phyloP scores from a whole-genome alignment of 1,140 invertebrate genomes.

The Cryptotermes secundus region DNA sequence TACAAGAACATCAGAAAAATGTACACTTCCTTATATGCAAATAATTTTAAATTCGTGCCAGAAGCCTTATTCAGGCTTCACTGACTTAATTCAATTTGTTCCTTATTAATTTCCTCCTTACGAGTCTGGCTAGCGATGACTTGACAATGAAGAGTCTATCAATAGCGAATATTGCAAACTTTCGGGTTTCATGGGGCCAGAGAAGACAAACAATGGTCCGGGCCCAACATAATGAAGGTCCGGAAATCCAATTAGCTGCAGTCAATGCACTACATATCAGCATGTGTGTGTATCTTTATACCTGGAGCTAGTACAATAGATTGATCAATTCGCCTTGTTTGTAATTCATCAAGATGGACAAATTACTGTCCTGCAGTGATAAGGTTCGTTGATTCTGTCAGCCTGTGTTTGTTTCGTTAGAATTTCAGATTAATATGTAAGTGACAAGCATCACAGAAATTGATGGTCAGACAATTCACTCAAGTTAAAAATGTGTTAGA shows the following conservation, averaged over 20 bases:
- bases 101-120: neutral
- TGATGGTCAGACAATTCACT: too few species aligned
- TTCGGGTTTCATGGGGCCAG: neutral
- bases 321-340: neutral
- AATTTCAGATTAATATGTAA: too few species aligned
- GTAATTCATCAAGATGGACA: neutral
- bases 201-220: neutral
- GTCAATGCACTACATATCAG: neutral
- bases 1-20: too few species aligned
- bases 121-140: neutral
- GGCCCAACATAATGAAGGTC: neutral
- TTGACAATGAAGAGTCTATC: neutral
- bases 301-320: neutral
- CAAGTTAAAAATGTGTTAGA: too few species aligned
- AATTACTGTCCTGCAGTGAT: too few species aligned
- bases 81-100: neutral
- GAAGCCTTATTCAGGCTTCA: too few species aligned
- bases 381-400: too few species aligned
- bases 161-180: neutral
- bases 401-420: too few species aligned
- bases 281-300: neutral
- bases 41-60: too few species aligned
- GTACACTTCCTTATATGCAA: too few species aligned
- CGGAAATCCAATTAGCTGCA: neutral
- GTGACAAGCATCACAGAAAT: too few species aligned